Base-by-base conservation (phyloP, 2,113 vertebrate genomes). In the Amphiprion ocellaris region DNA sequence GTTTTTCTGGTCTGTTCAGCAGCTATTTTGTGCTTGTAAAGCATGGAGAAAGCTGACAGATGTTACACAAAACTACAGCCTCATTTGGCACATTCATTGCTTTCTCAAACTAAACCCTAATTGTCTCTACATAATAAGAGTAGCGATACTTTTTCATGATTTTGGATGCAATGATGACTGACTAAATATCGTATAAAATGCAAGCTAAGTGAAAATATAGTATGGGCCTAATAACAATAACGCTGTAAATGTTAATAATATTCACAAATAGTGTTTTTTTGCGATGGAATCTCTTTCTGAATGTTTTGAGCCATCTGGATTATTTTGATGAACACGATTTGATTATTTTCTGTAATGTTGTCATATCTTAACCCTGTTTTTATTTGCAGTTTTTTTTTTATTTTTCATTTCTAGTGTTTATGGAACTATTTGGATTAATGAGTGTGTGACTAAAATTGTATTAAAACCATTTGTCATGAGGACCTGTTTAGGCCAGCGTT, bases 101-200 rank as follows among this genome's bases (percentile, higher is more conserved):
- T 84, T 74, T 81, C n/a, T 46, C 71, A 77, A 60, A 55, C 12
- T 10, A 54, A 71, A 82, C 26, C 19, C 33, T 71, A 74, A 81
- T 79, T 19, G 17, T 76, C 28, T 47, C 53, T 15, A 49, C 49
- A 58, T 73, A 73, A 59, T 54, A 69, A 46, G 37, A 67, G 21
- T 23, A 59, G 21, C 71, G 73, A 39, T 77, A 74, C 66, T 69
- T 69, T 83, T 79, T 64, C 30, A 69, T 46, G 50, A 53, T 39
- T 63, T 79, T 37, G 23, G 55, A 53, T 75, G 53, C 66, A 58
- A 15, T 68, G 41, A 73, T 39, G 41, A 68, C 50, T 33, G 49
- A 87, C 59, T 59, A 71, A 78, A 71, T 70, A 60, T 72, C 67
- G 82, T 26, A 33, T 65, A 64, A 28, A 52, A 21, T 67, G 54